Percentiles rank a stretch among this genome's conserved stretches.
These are phyloP conservation scores for Megalurothrips usitatus DNA, from an alignment of 2,888 invertebrate species.

Conservation along the genomic window DNA sequence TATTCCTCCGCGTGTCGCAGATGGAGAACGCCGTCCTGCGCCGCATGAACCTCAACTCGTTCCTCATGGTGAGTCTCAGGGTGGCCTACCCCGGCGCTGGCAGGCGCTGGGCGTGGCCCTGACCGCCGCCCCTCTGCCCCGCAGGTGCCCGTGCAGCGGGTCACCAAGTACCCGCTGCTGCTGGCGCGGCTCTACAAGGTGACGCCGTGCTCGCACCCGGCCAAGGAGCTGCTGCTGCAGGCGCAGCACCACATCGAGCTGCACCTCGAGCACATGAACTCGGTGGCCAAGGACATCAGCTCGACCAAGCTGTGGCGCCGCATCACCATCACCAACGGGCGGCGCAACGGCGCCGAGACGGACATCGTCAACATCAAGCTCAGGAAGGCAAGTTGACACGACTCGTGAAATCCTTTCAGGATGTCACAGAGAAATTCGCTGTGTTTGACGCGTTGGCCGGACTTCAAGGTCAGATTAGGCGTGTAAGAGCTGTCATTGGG, in stretches of 20 bases:
- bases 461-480: too few relatives aligned
- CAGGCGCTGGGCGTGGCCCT: too few relatives aligned
- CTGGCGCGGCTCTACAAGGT: constrained; percentile 86
- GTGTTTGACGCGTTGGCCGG: too few relatives aligned
- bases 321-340: constrained; percentile 67
- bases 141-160: constrained; percentile 90
- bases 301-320: constrained; percentile 84
- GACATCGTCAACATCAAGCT: constrained; percentile 86
- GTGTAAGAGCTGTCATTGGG: too few relatives aligned
- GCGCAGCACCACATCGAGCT: constrained; percentile 90
- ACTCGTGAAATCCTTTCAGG: too few relatives aligned
- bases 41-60: constrained; percentile 95
- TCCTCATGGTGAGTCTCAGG: constrained; percentile 74
- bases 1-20: constrained; percentile 92
- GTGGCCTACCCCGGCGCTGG: neutral
- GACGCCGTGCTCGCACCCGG: constrained; percentile 75
- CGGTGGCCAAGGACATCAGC: constrained; percentile 81
- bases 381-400: constrained; percentile 60
- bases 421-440: too few relatives aligned
- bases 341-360: constrained; percentile 56
- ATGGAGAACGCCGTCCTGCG: constrained; percentile 91
- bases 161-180: constrained; percentile 92
- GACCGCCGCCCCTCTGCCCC: constrained; percentile 33
- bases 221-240: constrained; percentile 75
- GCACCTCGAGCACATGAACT: constrained; percentile 90